Conservation (phyloP, 2,888 invertebrate genomes). For the Abscondita cerata region DNA sequence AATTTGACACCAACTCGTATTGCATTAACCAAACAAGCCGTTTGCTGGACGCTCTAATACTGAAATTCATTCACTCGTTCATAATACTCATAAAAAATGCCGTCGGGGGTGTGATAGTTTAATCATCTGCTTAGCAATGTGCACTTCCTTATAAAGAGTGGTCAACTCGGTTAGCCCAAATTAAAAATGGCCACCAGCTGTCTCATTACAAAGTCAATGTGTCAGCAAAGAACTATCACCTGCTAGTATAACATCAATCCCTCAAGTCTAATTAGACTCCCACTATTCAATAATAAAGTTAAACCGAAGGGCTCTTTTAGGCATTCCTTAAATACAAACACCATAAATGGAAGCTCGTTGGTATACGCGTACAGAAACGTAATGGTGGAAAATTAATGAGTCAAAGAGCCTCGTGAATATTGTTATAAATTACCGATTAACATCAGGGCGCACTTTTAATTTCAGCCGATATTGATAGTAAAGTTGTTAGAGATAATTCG, state of each 20-base stretch:
- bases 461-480: too few species aligned
- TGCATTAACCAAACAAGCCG: constrained; percentile 26
- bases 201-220: constrained; percentile 52
- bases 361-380: not conserved
- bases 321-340: not conserved
- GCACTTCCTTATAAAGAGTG: constrained; percentile 54
- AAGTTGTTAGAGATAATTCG: too few species aligned
- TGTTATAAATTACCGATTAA: not conserved
- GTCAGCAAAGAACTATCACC: constrained; percentile 49
- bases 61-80: constrained; percentile 30
- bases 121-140: constrained; percentile 55
- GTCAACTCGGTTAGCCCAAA: constrained; percentile 50
- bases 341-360: not conserved
- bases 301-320: constrained; percentile 7
- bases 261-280: constrained; percentile 36
- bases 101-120: constrained; percentile 50
- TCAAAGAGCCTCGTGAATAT: not conserved
- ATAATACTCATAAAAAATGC: constrained; percentile 34
- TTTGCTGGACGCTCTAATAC: constrained; percentile 19
- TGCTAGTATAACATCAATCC: constrained; percentile 40
- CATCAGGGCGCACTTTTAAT: not conserved
- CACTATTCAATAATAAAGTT: constrained; percentile 28
- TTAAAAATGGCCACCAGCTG: constrained; percentile 52
- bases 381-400: not conserved
- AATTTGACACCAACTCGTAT: constrained; percentile 23